phyloP scores from a whole-genome alignment of 1,140 invertebrate species.

The Cryptotermes secundus region DNA sequence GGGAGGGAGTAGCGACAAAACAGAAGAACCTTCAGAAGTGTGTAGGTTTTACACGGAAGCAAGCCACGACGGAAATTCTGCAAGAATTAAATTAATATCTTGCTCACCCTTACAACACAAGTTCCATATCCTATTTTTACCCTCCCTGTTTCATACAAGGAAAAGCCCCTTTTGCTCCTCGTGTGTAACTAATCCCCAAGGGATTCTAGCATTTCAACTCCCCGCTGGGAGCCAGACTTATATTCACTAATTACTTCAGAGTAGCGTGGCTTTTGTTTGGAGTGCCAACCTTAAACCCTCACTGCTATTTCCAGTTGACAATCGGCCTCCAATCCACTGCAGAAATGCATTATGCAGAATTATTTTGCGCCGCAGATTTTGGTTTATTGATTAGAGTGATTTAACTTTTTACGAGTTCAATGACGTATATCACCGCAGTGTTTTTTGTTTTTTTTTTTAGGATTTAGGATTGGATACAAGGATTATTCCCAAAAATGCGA shows the following conservation, averaged over 20 bases:
- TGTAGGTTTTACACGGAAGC: conserved; percentile 15
- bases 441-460: too few relatives aligned
- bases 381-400: too few relatives aligned
- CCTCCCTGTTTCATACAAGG: background rate
- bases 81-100: background rate
- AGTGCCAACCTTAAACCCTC: conserved; percentile 26
- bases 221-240: conserved; percentile 16
- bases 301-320: background rate
- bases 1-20: background rate
- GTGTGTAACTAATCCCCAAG: conserved; percentile 25
- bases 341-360: too few relatives aligned
- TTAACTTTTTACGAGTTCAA: too few relatives aligned
- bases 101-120: background rate
- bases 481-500: too few relatives aligned
- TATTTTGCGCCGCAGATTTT: too few relatives aligned
- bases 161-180: background rate
- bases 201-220: conserved; percentile 24
- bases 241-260: conserved; percentile 31
- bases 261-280: conserved; percentile 25
- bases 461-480: too few relatives aligned
- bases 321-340: background rate
- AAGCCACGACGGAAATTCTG: background rate
- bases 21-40: background rate
- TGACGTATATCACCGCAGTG: too few relatives aligned
- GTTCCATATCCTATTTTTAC: background rate